Evolutionary conservation across 1,140 invertebrate genomes (phyloP), one percentile per base, ranked within the genome.

Genomic region (Gonatopus flavifemur): DNA sequence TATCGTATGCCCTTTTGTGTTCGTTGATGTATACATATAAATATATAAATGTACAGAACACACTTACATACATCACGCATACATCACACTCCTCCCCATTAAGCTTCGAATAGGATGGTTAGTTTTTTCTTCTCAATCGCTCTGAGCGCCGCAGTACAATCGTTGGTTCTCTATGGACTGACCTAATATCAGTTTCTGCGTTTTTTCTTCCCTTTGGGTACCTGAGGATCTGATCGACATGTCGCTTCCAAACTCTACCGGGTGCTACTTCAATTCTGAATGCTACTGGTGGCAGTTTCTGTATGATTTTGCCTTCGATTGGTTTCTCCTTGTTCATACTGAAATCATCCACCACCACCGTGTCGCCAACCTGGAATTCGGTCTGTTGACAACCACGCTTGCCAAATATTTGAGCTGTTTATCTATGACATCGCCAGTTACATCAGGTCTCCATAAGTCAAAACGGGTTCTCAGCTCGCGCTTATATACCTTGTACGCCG

Each of bases 401-500:
- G 6, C 12, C 25, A 6, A 12, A 7, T 28, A 12, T 28, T 28
- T 12, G 6, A 12, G 6, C 25, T 28, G 25, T 28, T 28, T 28
- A 12, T 28, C 12, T 28, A 7, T 12, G 6, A 28, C 25, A 7
- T 28, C 6, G 6, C 12, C 25, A 28, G 6, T 6, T 6, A 28
- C 25, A 28, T 28, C 25, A 6, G 25, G 25, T 28, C 12, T 28
- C 6, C 6, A 7, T 28, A 28, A 12, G 12, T 28, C 25, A 6
- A 28, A 28, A 28, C 9, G 30, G 12, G 35, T 57, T 9, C 45
- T n/a, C 6, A 52, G 18, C 10, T 36, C 13, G 18, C 47, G 12
- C 4, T 31, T 32, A 8, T 41, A 12, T 21, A 45, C 40, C 20
- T 50, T 46, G 25, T 50, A 28, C 7, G 53, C 47, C 2, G 52